Base-by-base conservation (phyloP, 2,888 invertebrate genomes). In the Epirrhoe alternata region DNA sequence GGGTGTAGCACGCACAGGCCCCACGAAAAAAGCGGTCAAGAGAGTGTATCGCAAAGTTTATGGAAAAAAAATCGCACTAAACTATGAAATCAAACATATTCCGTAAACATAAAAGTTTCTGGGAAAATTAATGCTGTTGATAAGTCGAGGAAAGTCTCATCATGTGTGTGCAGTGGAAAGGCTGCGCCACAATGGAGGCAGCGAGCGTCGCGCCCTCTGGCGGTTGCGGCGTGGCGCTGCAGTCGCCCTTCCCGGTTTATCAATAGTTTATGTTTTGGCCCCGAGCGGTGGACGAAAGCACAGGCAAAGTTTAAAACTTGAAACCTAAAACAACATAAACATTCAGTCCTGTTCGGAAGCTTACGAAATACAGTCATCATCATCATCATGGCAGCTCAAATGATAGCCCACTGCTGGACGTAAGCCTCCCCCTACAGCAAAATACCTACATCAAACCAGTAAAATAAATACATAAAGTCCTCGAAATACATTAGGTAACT, bases 191-290 rank as follows among this genome's bases (percentile, higher is more conserved):
- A 80, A 79, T 79, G 74, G 74, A 68, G 68, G 70, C 61, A 58
- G 12, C 38, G 38, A 42, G 38, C 75, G 77, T 73, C 72, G 74
- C 66, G 66, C 73, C 79, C 76, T 64, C 80, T 71, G 66, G 66
- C 45, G 75, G 61, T 52, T 24, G 6, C 47, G 53, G 38, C 35
- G 38, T 47, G 75, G 62, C 76, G 67, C 69, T 69, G 70, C 77
- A 74, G 74, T 78, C 82, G 78, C 81, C 81, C 82, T 85, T 79
- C 77, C 80, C 77, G 77, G 79, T 82, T 87, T 86, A 86, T 86
- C 87, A 86, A 86, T 88, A 84, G 83, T 87, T 87, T 84, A 85
- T 86, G 84, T 81, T 81, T 77, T 66, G 80, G 85, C 80, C 58
- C 69, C 66, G 75, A 84, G 79, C 35, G 38, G 55, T 59, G 71